phyloP scores from a whole-genome alignment of 1,140 invertebrate genomes.

The Orussus abietinus region DNA sequence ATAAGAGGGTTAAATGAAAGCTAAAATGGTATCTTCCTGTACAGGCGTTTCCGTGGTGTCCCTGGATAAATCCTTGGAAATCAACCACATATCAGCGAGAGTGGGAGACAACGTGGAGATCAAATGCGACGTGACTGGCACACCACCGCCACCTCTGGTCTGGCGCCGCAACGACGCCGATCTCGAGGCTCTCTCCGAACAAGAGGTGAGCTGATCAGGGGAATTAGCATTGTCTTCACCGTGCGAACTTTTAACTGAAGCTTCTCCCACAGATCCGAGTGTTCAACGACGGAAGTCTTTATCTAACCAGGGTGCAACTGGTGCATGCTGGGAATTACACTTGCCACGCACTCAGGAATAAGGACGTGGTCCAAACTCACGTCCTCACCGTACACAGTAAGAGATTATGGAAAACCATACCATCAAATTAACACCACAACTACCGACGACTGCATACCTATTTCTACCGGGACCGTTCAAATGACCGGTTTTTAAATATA shows the following conservation, averaged over 20 bases:
- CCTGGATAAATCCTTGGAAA: slow-evolving; percentile 69
- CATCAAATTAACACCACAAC: too few species aligned
- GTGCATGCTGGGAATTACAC: slow-evolving; percentile 79
- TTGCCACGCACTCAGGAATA: slow-evolving; percentile 72
- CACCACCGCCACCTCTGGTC: slow-evolving; percentile 66
- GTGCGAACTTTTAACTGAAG: neutral
- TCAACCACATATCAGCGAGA: slow-evolving; percentile 64
- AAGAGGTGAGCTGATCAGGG: slow-evolving; percentile 57
- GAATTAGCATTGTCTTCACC: neutral
- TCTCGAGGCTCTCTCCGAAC: slow-evolving; percentile 61
- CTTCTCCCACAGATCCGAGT: slow-evolving; percentile 54
- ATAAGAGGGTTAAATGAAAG: too few species aligned
- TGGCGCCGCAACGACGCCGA: slow-evolving; percentile 71
- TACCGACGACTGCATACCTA: too few species aligned
- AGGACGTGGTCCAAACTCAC: slow-evolving; percentile 73
- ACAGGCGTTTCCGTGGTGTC: slow-evolving; percentile 70
- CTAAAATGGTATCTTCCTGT: too few species aligned
- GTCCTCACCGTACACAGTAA: slow-evolving; percentile 73
- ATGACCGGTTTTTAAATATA: too few species aligned
- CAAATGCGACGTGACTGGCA: slow-evolving; percentile 73
- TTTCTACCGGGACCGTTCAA: too few species aligned
- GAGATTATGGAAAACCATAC: too few species aligned
- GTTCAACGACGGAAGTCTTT: slow-evolving; percentile 71
- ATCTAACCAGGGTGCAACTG: slow-evolving; percentile 70
- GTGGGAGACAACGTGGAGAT: slow-evolving; percentile 78